Percentiles rank a stretch among this genome's conserved stretches.
These are phyloP conservation scores for Anastatus disparis DNA, from an alignment of 1,140 invertebrate species.

Conservation along the genomic window DNA sequence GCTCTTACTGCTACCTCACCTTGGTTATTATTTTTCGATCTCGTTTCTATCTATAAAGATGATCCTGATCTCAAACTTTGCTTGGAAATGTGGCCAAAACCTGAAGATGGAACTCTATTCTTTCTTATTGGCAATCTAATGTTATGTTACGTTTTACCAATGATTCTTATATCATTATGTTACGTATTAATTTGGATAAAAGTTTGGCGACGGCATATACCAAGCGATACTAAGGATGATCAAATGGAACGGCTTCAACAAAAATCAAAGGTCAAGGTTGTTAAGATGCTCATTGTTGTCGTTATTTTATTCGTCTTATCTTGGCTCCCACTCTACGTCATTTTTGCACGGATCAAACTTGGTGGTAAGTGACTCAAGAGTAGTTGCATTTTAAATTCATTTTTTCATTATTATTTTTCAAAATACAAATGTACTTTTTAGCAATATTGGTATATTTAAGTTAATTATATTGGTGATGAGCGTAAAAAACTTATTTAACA, in stretches of 20 bases:
- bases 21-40: conserved; percentile 90
- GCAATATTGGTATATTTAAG: no score
- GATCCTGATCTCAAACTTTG: conserved; percentile 79
- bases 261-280: conserved; percentile 92
- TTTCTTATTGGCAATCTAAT: conserved; percentile 90
- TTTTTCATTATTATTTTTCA: no score
- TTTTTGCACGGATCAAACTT: conserved; percentile 88
- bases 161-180: conserved; percentile 90
- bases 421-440: no score
- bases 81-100: conserved; percentile 85
- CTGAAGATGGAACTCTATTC: conserved; percentile 82
- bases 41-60: conserved; percentile 79
- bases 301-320: conserved; percentile 94
- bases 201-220: conserved; percentile 87
- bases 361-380: conserved; percentile 68
- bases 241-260: conserved; percentile 92
- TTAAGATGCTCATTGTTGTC: conserved; percentile 96
- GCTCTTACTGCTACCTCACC: conserved; percentile 86
- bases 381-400: no score
- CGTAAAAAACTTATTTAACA: no score
- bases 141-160: conserved; percentile 92
- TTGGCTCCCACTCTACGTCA: conserved; percentile 93
- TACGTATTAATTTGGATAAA: conserved; percentile 94
- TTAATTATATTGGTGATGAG: no score
- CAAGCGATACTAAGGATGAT: conserved; percentile 89